These are phyloP conservation scores for Podotricha telesiphe DNA, from an alignment of 2,888 invertebrate genomes.

Conservation along the genomic window DNA sequence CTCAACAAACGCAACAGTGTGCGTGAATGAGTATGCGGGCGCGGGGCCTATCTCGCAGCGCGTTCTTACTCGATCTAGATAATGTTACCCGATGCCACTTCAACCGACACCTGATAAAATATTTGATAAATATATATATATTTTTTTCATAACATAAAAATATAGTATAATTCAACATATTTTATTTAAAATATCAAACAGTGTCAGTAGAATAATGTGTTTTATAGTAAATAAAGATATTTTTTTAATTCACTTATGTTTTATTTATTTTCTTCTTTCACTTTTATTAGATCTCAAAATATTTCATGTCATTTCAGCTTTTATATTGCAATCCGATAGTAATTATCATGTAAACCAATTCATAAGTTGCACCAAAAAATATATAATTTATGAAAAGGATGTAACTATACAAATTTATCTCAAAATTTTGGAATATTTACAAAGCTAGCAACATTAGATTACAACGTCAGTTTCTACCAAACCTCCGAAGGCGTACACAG, in stretches of 20 bases:
- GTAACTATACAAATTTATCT: background rate
- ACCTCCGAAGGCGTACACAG: conserved; percentile 51
- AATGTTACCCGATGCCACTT: conserved; percentile 42
- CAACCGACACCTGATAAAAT: conserved; percentile 24
- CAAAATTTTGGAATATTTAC: background rate
- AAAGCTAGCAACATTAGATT: conserved; percentile 53
- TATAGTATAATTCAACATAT: no score
- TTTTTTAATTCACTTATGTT: no score
- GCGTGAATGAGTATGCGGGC: conserved; percentile 68
- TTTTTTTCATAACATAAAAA: background rate
- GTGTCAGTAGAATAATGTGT: no score
- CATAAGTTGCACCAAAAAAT: background rate
- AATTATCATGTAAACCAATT: background rate
- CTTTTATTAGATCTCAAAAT: no score
- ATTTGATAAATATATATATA: conserved; percentile 22
- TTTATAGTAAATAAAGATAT: no score
- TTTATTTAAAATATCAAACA: no score
- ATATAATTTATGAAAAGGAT: no score
- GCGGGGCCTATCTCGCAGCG: conserved; percentile 50
- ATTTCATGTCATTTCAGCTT: no score
- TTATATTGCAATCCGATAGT: background rate
- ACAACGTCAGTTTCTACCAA: conserved; percentile 58
- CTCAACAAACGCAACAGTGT: conserved; percentile 69
- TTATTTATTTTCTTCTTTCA: no score
- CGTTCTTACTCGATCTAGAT: conserved; percentile 39